Conservation (phyloP, 2,113 vertebrate genomes). For the Casuarius casuarius region DNA sequence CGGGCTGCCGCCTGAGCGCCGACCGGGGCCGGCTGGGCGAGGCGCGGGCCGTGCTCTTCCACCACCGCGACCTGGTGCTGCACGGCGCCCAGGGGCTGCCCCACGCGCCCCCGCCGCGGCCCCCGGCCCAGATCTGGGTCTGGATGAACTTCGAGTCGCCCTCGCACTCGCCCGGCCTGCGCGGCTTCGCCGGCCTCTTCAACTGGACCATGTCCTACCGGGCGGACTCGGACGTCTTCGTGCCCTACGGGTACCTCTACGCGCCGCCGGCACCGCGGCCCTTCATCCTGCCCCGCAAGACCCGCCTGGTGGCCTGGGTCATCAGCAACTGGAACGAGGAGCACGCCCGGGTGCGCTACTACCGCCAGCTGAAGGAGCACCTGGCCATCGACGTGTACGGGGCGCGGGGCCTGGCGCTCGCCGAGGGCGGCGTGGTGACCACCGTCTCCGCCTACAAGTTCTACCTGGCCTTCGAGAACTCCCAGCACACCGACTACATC, state of each 20-base stretch:
- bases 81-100: constrained; percentile 8
- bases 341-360: constrained; percentile 86
- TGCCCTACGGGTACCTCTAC: constrained; percentile 89
- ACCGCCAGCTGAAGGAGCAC: constrained; percentile 77
- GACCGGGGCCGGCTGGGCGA: constrained; percentile 61
- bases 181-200: constrained; percentile 76
- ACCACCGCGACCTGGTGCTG: constrained; percentile 84
- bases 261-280: neutral
- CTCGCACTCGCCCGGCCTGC: constrained; percentile 77
- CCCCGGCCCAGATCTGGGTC: constrained; percentile 87
- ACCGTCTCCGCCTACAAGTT: constrained; percentile 87
- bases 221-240: constrained; percentile 86
- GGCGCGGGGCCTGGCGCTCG: constrained; percentile 63
- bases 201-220: constrained; percentile 92
- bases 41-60: constrained; percentile 86
- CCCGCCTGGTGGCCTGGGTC: constrained; percentile 88
- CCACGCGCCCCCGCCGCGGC: constrained; percentile 51
- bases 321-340: constrained; percentile 91
- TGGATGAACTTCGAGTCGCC: constrained; percentile 98
- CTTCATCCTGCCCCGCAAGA: constrained; percentile 72
- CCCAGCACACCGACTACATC: constrained; percentile 91
- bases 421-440: constrained; percentile 70
- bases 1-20: constrained; percentile 81
- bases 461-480: constrained; percentile 96
- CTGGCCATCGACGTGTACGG: constrained; percentile 88